These are phyloP conservation scores for Trichogramma pretiosum DNA, from an alignment of 1,140 invertebrate species.

Conservation along the genomic window DNA sequence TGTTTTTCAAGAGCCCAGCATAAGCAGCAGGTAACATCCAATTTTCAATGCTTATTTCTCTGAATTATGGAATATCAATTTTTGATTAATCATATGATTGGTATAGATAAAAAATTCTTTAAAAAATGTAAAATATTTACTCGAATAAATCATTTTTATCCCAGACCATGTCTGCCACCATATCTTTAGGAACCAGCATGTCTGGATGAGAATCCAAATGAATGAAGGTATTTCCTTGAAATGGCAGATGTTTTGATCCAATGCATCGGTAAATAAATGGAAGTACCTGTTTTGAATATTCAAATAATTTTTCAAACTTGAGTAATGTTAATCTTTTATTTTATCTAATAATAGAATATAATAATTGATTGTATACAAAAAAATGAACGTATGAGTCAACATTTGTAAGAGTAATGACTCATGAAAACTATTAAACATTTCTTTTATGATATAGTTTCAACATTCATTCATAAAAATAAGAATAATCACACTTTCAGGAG, in stretches of 20 bases:
- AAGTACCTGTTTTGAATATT: slow-evolving; percentile 36
- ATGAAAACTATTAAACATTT: too few species aligned
- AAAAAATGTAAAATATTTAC: slow-evolving; percentile 18
- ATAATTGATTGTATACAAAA: too few species aligned
- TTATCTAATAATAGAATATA: too few species aligned
- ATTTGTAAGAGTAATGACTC: too few species aligned
- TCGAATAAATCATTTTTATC: slow-evolving; percentile 52
- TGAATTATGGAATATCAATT: slow-evolving; percentile 17
- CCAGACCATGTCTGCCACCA: slow-evolving; percentile 61
- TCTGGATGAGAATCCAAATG: slow-evolving; percentile 91
- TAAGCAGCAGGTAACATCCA: slow-evolving; percentile 84
- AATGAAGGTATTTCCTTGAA: slow-evolving; percentile 64
- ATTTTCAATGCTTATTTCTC: slow-evolving; percentile 76
- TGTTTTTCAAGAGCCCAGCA: slow-evolving; percentile 69
- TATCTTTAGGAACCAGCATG: slow-evolving; percentile 68
- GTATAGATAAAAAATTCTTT: background rate
- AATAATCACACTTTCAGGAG: too few species aligned
- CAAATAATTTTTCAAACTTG: slow-evolving; percentile 1
- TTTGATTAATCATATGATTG: background rate
- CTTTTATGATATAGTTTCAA: too few species aligned
- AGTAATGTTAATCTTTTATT: too few species aligned
- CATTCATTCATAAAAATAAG: too few species aligned
- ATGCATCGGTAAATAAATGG: slow-evolving; percentile 74
- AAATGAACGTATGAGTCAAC: too few species aligned
- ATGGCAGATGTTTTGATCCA: slow-evolving; percentile 71